Evolutionary conservation across 2,888 invertebrate species (phyloP), one percentile per base, ranked within the genome.

Genomic region (Chrysotoxum bicinctum): DNA sequence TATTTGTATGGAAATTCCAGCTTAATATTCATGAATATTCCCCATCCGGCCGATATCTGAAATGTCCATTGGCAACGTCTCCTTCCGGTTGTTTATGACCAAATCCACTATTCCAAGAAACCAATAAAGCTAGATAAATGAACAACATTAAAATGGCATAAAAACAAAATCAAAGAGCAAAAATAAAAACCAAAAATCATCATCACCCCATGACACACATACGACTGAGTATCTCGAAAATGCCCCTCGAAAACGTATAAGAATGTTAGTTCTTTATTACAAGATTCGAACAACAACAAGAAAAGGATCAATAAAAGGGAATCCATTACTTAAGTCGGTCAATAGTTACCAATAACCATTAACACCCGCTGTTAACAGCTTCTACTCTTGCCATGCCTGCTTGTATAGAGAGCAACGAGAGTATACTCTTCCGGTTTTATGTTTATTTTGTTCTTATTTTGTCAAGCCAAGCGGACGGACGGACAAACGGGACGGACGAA

Each of bases 271-370:
- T 62, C 35, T 45, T 62, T 45, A 62, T 45, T 62, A 19, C 21
- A 21, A 50, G 50, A 66, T 50, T 66, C 10, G 12, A 62, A 56
- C 14, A 30, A 56, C 26, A 26, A 26, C 26, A 58, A 37, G 21
- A 66, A 50, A 50, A 37, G 66, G 66, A 66, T 62, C 74, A 77
- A 16, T 37, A 62, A 74, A 75, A 64, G 76, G 76, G 66, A 69
- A 68, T 64, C 73, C 73, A 26, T 43, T 60, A 64, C 73, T 69
- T 56, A 79, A 79, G 64, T 83, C 64, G 79, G 74, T 83, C 79
- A 83, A 78, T 74, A 70, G 74, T 73, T 62, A 72, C 50, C 40
- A 37, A 52, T 52, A 70, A 70, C 70, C 43, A 58, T 58, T 45
- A 77, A 50, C 69, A 70, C 69, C 62, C 54, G 50, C 68, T 40